A percentile compares a stretch with the other conserved stretches of the same genome.
phyloP scores from a whole-genome alignment of 2,113 vertebrate genomes.

The Hylia prasina region DNA sequence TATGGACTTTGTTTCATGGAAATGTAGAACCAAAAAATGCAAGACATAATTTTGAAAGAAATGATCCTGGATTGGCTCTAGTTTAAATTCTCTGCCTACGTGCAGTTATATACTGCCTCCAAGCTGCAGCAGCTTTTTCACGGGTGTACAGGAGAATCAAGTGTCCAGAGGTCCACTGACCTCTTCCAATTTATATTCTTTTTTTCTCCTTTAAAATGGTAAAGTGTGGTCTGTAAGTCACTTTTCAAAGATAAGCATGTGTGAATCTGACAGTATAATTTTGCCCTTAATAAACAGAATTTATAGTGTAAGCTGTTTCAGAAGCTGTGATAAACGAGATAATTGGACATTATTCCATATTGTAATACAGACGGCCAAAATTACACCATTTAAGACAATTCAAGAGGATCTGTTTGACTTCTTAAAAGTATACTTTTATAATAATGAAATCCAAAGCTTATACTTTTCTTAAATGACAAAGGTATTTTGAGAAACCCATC shows the following conservation, averaged over 20 bases:
- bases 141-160: background rate
- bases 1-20: background rate
- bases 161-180: background rate
- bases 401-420: constrained; percentile 32
- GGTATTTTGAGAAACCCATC: constrained; percentile 37
- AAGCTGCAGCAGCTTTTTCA: background rate
- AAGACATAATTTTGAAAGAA: background rate
- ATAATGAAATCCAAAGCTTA: constrained; percentile 23
- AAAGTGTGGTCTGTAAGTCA: background rate
- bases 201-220: background rate
- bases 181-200: background rate
- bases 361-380: constrained; percentile 16
- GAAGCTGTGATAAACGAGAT: constrained; percentile 38
- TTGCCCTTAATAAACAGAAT: constrained; percentile 51
- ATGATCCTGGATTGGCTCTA: background rate
- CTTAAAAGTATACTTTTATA: constrained; percentile 21
- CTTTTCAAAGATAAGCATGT: constrained; percentile 25
- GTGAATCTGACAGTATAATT: constrained; percentile 51
- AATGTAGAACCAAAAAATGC: background rate
- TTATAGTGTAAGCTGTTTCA: constrained; percentile 20
- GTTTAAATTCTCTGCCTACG: background rate
- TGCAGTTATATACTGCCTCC: background rate
- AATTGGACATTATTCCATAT: constrained; percentile 46
- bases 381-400: constrained; percentile 35
- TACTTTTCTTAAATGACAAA: background rate